Evolutionary conservation across 1,140 invertebrate species (phyloP).

Genomic region (Calephelis nemesis): DNA sequence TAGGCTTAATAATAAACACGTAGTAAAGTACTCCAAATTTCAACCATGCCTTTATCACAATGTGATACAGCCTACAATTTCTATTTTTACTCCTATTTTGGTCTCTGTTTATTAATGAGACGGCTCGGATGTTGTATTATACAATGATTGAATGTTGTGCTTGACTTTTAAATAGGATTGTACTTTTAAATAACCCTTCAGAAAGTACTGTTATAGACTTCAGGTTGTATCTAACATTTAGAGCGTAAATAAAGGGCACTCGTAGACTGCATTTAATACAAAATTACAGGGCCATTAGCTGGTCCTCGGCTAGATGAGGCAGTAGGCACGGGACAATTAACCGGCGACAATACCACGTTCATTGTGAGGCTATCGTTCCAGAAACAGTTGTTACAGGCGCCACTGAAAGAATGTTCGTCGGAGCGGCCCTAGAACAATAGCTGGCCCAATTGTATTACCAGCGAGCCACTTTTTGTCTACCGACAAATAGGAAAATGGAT

Average conservation of each 20-base stretch:
- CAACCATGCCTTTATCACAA: no score
- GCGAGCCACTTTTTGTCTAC: constrained; percentile 59
- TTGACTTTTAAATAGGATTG: not conserved
- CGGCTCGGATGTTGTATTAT: no score
- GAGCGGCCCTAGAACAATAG: constrained; percentile 56
- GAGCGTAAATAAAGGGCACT: constrained; percentile 20
- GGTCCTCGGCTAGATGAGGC: constrained; percentile 55
- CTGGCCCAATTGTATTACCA: constrained; percentile 67
- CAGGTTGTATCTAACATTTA: constrained; percentile 4
- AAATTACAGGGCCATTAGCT: constrained; percentile 58
- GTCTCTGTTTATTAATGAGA: no score
- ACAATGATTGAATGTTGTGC: not conserved
- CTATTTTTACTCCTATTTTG: no score
- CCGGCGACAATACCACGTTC: constrained; percentile 55
- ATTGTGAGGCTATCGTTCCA: constrained; percentile 58
- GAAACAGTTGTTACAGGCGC: constrained; percentile 65
- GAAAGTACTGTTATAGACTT: not conserved
- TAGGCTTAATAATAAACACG: no score
- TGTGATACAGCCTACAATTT: no score
- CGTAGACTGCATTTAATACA: constrained; percentile 23
- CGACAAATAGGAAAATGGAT: constrained; percentile 54
- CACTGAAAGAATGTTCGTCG: constrained; percentile 55
- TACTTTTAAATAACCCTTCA: not conserved
- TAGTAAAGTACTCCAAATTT: no score
- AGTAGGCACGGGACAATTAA: constrained; percentile 52